These are phyloP conservation scores for Lepidocolaptes lacrymiger DNA, from an alignment of 2,797 vertebrate species.

Conservation along the genomic window DNA sequence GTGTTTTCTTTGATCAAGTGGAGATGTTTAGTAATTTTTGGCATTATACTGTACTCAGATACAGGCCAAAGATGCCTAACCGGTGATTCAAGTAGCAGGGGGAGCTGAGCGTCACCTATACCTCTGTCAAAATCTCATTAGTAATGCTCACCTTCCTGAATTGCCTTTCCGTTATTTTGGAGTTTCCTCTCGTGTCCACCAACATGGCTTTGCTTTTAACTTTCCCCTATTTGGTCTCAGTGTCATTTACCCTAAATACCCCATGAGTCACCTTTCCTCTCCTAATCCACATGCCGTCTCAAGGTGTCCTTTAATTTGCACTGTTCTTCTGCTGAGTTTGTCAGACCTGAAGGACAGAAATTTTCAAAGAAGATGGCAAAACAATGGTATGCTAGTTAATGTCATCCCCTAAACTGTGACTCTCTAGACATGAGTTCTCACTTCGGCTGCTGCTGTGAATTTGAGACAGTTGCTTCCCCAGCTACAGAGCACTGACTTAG, in stretches of 20 bases:
- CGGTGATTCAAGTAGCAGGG: background rate
- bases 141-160: background rate
- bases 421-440: background rate
- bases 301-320: background rate
- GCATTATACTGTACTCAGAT: background rate
- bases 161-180: background rate
- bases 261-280: background rate
- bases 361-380: background rate
- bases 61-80: background rate
- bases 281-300: fast-evolving
- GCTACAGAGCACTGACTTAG: background rate
- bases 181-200: background rate
- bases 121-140: background rate
- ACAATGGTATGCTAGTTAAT: background rate
- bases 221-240: background rate
- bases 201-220: background rate
- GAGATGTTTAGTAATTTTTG: background rate
- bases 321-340: background rate
- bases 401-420: background rate
- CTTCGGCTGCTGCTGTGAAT: background rate
- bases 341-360: background rate
- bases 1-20: background rate
- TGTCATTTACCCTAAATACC: background rate
- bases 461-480: background rate
- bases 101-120: background rate